Evolutionary conservation across 2,797 vertebrate genomes (phyloP), one percentile per base, ranked within the genome.

Genomic region (Lophotriccus pileatus): DNA sequence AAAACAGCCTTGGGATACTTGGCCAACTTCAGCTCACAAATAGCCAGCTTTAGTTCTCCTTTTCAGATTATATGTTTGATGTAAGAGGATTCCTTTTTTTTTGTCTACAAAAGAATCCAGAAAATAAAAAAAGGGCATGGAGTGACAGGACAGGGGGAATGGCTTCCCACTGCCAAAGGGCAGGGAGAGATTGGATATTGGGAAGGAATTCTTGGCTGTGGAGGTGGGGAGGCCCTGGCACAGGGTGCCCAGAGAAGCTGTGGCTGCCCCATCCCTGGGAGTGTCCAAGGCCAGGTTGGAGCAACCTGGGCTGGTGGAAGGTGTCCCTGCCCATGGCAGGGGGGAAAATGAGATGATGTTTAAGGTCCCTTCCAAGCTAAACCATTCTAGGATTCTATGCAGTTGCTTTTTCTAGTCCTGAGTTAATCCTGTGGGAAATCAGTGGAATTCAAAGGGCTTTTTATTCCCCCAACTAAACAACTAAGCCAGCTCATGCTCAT

Each of bases 371-470:
- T 34, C 3, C 64, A 22, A 19, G 34, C 19, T 25, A 36, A 78
- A 84, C 21, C 30, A 41, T 17, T 23, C 46, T 23, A 18, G 34
- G 52, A 53, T 24, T 41, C 66, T 84, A 30, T 72, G n/a, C 39
- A 55, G 32, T 43, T 79, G 4, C 47, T 84, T 95, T 36, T 73
- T 36, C 64, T 50, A 23, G 53, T 47, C 49, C 75, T 73, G 44
- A 64, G 75, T 60, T 12, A 87, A 81, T 66, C 93, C 94, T 68
- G n/a, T 12, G 90, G 91, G 83, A 94, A 94, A 95, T 91, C 82
- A 86, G 27, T 73, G 69, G 27, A 86, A 94, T 62, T 81, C 68
- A 91, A 83, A 95, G 30, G 25, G 77, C 19, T 52, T 47, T 83
- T 52, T 49, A 63, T 62, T 15, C 6, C 13, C 44, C 10, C 37